Base-by-base conservation (phyloP, 2,888 invertebrate genomes). In the Pristionchus fissidentatus region DNA sequence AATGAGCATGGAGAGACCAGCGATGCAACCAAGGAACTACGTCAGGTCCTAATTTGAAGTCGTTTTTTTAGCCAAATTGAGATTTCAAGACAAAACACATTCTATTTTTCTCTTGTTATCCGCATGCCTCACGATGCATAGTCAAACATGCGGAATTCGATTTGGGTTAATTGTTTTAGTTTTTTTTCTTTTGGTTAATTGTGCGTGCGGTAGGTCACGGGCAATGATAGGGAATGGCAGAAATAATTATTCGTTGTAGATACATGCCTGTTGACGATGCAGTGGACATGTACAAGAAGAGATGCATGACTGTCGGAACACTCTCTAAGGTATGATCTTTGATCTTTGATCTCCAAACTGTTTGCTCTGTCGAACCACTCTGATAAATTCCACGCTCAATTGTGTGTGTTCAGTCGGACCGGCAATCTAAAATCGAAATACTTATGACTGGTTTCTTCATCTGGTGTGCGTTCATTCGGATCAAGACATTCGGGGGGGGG, bases 251-350 rank as follows among this genome's bases (percentile, higher is more conserved):
- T 46, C 3, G 10, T n/a, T 77, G 35, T 43, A 89, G 90, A 84
- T 92, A 91, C 85, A 92, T 92, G 91, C 90, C 90, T 32, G 88
- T 90, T 43, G 92, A 92, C 60, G 92, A 92, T 82, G 92, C 92
- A 19, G 87, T 92, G 52, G 90, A 90, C 83, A 88, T 92, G 90
- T 92, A 90, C 88, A 92, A 91, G 85, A 92, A 92, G 84, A 84
- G 89, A 80, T 91, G 89, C 85, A 91, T 92, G 92, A 92, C 92
- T 57, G 91, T 90, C 32, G 89, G 90, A 79, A 91, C 91, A 15
- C 85, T 92, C 7, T 90, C 90, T 19, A 92, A 92, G 86, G 88
- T 88, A 13, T 8, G 13, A 70, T 26, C 41, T 52, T 4, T 52
- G 52, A 46, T 46, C 52, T 4, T 15, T 22, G 52, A 15, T 52